Evolutionary conservation across 2,113 vertebrate genomes (phyloP).

Genomic region (Rhinolophus sinicus): DNA sequence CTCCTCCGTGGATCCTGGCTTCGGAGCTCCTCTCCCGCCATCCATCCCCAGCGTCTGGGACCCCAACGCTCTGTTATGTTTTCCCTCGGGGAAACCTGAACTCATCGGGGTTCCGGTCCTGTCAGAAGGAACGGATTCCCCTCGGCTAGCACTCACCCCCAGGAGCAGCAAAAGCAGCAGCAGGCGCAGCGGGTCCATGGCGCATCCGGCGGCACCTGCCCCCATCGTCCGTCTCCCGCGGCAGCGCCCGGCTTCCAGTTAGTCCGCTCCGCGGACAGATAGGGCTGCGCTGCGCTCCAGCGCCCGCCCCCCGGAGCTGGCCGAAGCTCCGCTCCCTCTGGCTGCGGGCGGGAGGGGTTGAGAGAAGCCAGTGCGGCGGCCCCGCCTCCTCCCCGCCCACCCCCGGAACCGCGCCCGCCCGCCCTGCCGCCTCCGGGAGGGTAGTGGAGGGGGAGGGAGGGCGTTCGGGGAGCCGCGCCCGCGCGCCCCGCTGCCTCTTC

Average conservation of each 20-base stretch:
- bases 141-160: slow-evolving; percentile 72
- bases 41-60: slow-evolving; percentile 26
- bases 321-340: slow-evolving; percentile 64
- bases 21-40: not conserved
- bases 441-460: not conserved
- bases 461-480: not conserved
- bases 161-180: slow-evolving; percentile 70
- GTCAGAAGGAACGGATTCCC: not conserved
- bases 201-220: slow-evolving; percentile 66
- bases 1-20: not conserved
- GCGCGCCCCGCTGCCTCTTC: slow-evolving; percentile 9
- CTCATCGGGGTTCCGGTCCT: not conserved
- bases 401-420: slow-evolving; percentile 78
- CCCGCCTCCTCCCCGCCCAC: slow-evolving; percentile 77
- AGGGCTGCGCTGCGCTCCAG: slow-evolving; percentile 40
- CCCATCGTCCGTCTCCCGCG: slow-evolving; percentile 40
- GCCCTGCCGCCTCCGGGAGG: slow-evolving; percentile 7
- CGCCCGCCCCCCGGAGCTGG: slow-evolving; percentile 50
- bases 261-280: not conserved
- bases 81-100: not conserved
- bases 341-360: slow-evolving; percentile 37
- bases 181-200: slow-evolving; percentile 73
- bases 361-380: slow-evolving; percentile 65
- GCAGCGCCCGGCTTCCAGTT: slow-evolving; percentile 51
- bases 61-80: not conserved